Percentiles rank a stretch among this genome's conserved stretches.
Evolutionary conservation across 1,140 invertebrate species (phyloP).

Genomic region (Liolophura sinensis): DNA sequence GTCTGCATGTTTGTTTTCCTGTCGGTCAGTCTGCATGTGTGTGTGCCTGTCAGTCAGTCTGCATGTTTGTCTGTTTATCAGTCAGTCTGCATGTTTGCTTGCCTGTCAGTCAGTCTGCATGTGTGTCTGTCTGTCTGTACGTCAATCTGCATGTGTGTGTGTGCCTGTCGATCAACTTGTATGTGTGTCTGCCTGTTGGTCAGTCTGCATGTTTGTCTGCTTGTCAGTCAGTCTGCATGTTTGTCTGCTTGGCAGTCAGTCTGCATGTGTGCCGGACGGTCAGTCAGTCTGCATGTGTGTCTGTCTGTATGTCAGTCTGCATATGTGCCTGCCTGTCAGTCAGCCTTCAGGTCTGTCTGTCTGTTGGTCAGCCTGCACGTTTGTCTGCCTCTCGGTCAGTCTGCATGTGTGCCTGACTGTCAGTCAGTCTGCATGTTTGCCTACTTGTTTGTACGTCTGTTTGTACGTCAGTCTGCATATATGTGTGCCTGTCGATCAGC

Average conservation of each 20-base stretch:
- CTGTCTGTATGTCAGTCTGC: too few species aligned
- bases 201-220: background rate
- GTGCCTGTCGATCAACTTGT: too few species aligned
- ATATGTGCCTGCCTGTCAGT: conserved; percentile 2
- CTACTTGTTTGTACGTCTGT: background rate
- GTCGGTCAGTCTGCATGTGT: background rate
- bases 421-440: conserved; percentile 5
- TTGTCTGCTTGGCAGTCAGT: background rate
- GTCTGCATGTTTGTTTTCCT: background rate
- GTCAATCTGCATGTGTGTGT: conserved; percentile 2
- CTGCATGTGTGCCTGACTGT: conserved; percentile 6
- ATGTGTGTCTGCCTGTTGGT: too few species aligned
- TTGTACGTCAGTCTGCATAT: conserved; percentile 9
- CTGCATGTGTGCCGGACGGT: conserved; percentile 16
- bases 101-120: too few species aligned
- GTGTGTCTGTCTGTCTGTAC: too few species aligned
- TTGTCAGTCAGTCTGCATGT: background rate
- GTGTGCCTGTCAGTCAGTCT: conserved; percentile 3
- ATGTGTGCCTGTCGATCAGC: conserved; percentile 3
- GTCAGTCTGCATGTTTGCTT: too few species aligned
- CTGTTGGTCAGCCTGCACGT: background rate
- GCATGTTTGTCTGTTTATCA: too few species aligned
- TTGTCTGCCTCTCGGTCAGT: conserved; percentile 7
- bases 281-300: too few species aligned
- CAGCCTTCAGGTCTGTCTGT: conserved; percentile 1